These are phyloP conservation scores for Mythimna impura DNA, from an alignment of 2,888 invertebrate species.

Conservation along the genomic window DNA sequence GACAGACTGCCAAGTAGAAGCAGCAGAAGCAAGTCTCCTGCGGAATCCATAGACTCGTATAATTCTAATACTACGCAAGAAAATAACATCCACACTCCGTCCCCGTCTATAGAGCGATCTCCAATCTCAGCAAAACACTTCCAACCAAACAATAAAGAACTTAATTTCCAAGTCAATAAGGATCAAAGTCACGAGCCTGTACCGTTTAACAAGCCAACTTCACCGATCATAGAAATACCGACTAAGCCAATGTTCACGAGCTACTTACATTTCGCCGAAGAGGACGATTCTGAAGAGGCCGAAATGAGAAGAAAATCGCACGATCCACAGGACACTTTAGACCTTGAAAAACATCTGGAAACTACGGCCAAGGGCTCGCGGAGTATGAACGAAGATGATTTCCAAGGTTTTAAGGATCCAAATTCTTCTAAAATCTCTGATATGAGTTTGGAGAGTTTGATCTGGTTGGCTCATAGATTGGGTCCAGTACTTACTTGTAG, in stretches of 20 bases:
- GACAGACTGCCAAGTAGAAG: conserved; percentile 82
- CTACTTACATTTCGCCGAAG: conserved; percentile 86
- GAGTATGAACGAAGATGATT: conserved; percentile 73
- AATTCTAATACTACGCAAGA: conserved; percentile 79
- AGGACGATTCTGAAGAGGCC: conserved; percentile 74
- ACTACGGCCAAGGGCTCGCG: conserved; percentile 57
- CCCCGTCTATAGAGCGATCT: conserved; percentile 84
- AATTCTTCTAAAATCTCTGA: conserved; percentile 93
- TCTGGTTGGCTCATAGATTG: conserved; percentile 97
- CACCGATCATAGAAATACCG: conserved; percentile 94
- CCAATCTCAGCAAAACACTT: conserved; percentile 75
- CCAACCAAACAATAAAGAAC: conserved; percentile 69
- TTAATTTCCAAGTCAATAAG: conserved; percentile 67
- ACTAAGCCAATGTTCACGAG: conserved; percentile 87
- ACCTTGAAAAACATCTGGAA: conserved; percentile 69
- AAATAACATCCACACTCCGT: conserved; percentile 77
- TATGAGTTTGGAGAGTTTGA: conserved; percentile 96
- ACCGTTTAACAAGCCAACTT: conserved; percentile 80
- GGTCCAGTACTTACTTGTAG: conserved; percentile 98
- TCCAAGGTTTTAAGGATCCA: conserved; percentile 68
- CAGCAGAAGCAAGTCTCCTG: conserved; percentile 86
- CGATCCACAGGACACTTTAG: conserved; percentile 71
- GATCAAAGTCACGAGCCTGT: conserved; percentile 69
- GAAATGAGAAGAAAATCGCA: conserved; percentile 69
- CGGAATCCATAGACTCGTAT: conserved; percentile 84